phyloP scores from a whole-genome alignment of 2,797 vertebrate genomes.

The Melanotaenia pygmaea region DNA sequence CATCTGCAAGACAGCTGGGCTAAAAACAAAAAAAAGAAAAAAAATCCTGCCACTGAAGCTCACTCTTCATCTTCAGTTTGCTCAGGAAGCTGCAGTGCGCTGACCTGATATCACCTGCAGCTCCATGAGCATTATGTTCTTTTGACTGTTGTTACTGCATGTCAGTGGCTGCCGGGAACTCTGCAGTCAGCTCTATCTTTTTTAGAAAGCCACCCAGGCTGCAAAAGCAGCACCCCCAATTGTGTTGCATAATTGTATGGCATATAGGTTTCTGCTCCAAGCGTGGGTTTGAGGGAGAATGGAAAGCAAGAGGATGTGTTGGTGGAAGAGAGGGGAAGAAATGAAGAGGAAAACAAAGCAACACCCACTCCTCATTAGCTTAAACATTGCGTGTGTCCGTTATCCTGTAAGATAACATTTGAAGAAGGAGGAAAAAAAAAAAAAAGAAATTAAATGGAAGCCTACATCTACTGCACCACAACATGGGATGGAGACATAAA shows the following conservation, averaged over 20 bases:
- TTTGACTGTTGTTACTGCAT: slow-evolving; percentile 13
- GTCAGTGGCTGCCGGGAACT: slow-evolving; percentile 39
- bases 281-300: slow-evolving; percentile 74
- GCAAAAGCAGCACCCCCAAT: slow-evolving; percentile 42
- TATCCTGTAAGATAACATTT: slow-evolving; percentile 69
- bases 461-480: slow-evolving; percentile 52
- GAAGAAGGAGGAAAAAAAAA: slow-evolving; percentile 26
- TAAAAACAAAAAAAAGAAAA: neutral
- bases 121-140: slow-evolving; percentile 25
- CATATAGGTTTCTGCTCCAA: slow-evolving; percentile 60
- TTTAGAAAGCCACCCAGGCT: slow-evolving; percentile 51
- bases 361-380: slow-evolving; percentile 80
- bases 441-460: slow-evolving; percentile 37
- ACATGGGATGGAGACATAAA: slow-evolving; percentile 72
- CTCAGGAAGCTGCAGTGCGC: slow-evolving; percentile 16
- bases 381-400: slow-evolving; percentile 70
- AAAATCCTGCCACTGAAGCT: slow-evolving; percentile 13
- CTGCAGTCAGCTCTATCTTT: slow-evolving; percentile 30
- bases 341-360: slow-evolving; percentile 68
- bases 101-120: slow-evolving; percentile 40
- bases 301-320: slow-evolving; percentile 61
- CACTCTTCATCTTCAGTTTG: slow-evolving; percentile 16
- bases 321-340: slow-evolving; percentile 60
- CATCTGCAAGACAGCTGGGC: neutral
- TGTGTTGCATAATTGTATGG: slow-evolving; percentile 68